Evolutionary conservation across 2,113 vertebrate genomes (phyloP), one percentile per base, ranked within the genome.

Genomic region (Dicrurus megarhynchus): DNA sequence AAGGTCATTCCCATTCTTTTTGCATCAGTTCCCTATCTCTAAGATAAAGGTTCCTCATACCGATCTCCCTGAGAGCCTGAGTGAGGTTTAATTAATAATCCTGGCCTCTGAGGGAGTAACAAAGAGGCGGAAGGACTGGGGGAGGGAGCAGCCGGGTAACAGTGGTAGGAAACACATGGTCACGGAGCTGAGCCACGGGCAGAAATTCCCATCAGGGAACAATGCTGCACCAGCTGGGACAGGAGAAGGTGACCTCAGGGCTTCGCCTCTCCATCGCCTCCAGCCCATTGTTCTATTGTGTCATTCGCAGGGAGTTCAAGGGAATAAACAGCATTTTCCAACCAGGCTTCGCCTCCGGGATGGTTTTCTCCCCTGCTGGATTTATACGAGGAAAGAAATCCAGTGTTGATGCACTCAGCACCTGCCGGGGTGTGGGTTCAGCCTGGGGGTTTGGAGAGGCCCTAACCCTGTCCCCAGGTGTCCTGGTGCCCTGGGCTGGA

Each of bases 181-280:
- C 47, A 11, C 9, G 5, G 91, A 95, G 83, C 94, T 42, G 76
- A 89, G 86, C 74, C 16, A 9, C 4, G 9, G 33, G 15, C 89
- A 95, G 87, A 91, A 96, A 97, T 97, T 97, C 95, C 94, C 96
- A 96, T 93, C 93, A 87, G 94, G 95, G 95, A 96, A 97, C 96
- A 96, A 97, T 96, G 91, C 93, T 93, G 93, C 90, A 86, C 93
- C 95, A 96, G 94, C 95, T 94, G 95, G 94, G 91, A 95, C 91
- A 84, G 32, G 89, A 10, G 90, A 93, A 87, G 94, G 91, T 97
- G 96, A 97, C 94, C 96, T 97, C 95, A 97, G 95, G 96, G 61
- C 93, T 93, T 71, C 0, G 89, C 89, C 86, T 95, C 95, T 91
- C 70, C 59, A 59, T 37, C 32, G 91, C 94, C 37, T 20, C 19